phyloP scores from a whole-genome alignment of 2,888 invertebrate species.

The Pantelozetes paolii region DNA sequence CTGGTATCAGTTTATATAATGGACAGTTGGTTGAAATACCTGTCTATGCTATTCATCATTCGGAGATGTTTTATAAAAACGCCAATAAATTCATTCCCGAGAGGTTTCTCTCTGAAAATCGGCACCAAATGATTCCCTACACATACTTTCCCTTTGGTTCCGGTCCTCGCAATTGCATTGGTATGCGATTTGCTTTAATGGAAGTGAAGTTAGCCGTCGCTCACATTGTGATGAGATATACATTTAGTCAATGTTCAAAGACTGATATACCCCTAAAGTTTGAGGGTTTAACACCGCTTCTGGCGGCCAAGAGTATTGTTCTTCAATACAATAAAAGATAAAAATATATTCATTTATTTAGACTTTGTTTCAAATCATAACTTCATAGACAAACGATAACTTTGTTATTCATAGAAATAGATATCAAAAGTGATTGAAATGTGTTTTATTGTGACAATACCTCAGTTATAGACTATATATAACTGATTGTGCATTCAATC shows the following conservation, averaged over 20 bases:
- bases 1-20: background rate
- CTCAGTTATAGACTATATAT: too few species aligned
- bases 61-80: background rate
- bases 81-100: constrained; percentile 34
- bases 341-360: too few species aligned
- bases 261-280: background rate
- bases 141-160: constrained; percentile 20
- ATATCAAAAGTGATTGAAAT: too few species aligned
- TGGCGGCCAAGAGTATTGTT: too few species aligned
- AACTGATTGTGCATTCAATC: too few species aligned
- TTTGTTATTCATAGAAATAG: too few species aligned
- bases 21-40: constrained; percentile 24
- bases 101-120: constrained; percentile 21
- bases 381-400: too few species aligned
- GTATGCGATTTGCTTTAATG: background rate
- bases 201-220: background rate
- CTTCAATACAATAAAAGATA: too few species aligned
- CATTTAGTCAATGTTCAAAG: background rate
- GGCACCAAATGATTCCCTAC: background rate
- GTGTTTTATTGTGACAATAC: too few species aligned
- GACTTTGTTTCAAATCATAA: too few species aligned
- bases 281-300: too few species aligned
- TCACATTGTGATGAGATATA: background rate
- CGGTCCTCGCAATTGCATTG: constrained; percentile 22
- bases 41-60: constrained; percentile 29